Percentiles rank a stretch among this genome's conserved stretches.
Evolutionary conservation across 2,113 vertebrate genomes (phyloP).

Genomic region (Chelonoidis abingdonii): DNA sequence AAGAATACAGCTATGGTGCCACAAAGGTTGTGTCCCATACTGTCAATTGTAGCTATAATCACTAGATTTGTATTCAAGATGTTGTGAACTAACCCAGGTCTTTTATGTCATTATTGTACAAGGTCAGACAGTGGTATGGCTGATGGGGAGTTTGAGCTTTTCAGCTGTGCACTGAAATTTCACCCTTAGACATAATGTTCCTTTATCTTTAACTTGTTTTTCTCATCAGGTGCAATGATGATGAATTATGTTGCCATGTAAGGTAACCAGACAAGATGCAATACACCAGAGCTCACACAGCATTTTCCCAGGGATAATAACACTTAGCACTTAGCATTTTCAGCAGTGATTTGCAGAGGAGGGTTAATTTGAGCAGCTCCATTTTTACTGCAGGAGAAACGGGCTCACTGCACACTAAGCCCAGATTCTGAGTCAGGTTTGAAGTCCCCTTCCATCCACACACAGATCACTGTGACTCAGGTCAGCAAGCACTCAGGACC

Average conservation of each 20-base stretch:
- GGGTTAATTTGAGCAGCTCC: background rate
- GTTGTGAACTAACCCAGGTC: background rate
- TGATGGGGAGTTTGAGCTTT: slow-evolving; percentile 20
- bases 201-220: slow-evolving; percentile 48
- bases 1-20: background rate
- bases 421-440: background rate
- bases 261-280: slow-evolving; percentile 52
- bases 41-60: background rate
- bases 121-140: background rate
- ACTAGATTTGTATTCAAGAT: background rate
- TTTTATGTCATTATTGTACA: background rate
- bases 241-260: slow-evolving; percentile 53
- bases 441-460: background rate
- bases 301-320: background rate
- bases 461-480: background rate
- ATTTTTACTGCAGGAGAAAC: background rate
- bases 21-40: background rate
- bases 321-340: fast-evolving
- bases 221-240: slow-evolving; percentile 54
- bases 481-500: background rate
- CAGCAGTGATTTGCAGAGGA: background rate
- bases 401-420: background rate
- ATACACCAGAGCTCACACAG: background rate
- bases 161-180: background rate
- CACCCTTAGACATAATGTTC: slow-evolving; percentile 1